Base-by-base conservation (phyloP, 2,113 vertebrate genomes). In the Ramphastos sulfuratus region DNA sequence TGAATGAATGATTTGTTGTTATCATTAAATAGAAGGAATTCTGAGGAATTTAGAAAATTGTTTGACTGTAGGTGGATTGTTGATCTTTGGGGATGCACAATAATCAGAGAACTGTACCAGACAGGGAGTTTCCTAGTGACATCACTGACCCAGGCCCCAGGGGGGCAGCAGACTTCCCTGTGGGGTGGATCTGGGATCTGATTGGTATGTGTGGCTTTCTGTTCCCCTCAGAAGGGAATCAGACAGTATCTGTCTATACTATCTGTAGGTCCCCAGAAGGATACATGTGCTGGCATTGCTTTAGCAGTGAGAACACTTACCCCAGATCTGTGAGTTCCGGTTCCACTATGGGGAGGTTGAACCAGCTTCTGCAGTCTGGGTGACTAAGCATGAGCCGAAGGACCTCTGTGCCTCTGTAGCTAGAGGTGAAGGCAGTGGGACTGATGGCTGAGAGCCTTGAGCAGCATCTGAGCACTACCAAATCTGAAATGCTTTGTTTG, bases 281-380 rank as follows among this genome's bases (percentile, higher is more conserved):
- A 37, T 16, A 11, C 17, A 5, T 4, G 1, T 0, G 1, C n/a
- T 0, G 1, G 24, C 67, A 83, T 37, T 74, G 67, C 39, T 50
- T 10, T 8, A 42, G 67, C 15, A 37, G 18, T 12, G n/a, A 31
- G 17, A 65, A 14, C 0, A 0, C 14, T 59, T 59, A 33, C 7
- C 17, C 9, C 14, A 54, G 15, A 12, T 19, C 19, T 52, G 31
- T 7, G 21, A 27, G 18, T 58, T 39, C 55, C 25, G 5, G 30
- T 64, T 70, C 58, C 15, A 23, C 42, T 46, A 0, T 9, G 24
- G 42, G 56, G 27, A 59, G 15, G 31, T 5, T 27, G 48, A 61
- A 44, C 28, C 19, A 48, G 35, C 65, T 65, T 0, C 54, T 55
- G 66, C 1, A 3, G 7, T 30, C n/a, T 0, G 4, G 13, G 37